Base-by-base conservation (phyloP, 2,113 vertebrate genomes). In the Rafetus swinhoei region DNA sequence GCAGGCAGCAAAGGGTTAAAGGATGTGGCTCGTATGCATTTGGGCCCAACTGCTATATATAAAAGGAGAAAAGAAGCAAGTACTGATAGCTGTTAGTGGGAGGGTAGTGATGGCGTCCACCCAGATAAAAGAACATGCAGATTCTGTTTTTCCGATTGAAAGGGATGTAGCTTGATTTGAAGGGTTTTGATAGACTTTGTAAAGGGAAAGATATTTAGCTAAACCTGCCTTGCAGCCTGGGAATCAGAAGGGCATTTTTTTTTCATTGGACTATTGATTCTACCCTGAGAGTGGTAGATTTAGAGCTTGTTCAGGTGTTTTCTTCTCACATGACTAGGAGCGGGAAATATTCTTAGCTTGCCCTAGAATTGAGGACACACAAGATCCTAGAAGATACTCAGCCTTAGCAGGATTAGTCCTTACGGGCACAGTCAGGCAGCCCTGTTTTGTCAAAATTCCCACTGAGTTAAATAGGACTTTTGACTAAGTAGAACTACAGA, bases 391-490 rank as follows among this genome's bases (percentile, higher is more conserved):
- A 77, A 88, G n/a, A 25, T 25, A 1, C 0, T 35, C n/a, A 35
- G 32, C 18, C 32, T 69, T 1, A 25, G 25, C 0, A 0, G 6
- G 2, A 0, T 29, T 39, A 60, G 7, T 35, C 16, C 45, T 35
- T 9, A 72, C 18, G n/a, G 18, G 18, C n/a, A n/a, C n/a, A 72
- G 9, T 72, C n/a, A 7, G 7, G 62, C 27, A 65, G 62, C 62
- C 29, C n/a, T 72, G 65, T 72, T 72, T 72, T 35, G 18, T 72
- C 65, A 72, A 72, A 10, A n/a, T 8, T 72, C n/a, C 18, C n/a
- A 35, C n/a, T 35, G n/a, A n/a, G 21, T 84, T 56, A 90, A 90
- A 29, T 1, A 3, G 5, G 39, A 89, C 2, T 3, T 86, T 90
- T 86, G 25, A 18, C 16, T 69, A 18, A 35, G 14, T 13, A 87